phyloP scores from a whole-genome alignment of 2,888 invertebrate species.

The Eretmocerus hayati region DNA sequence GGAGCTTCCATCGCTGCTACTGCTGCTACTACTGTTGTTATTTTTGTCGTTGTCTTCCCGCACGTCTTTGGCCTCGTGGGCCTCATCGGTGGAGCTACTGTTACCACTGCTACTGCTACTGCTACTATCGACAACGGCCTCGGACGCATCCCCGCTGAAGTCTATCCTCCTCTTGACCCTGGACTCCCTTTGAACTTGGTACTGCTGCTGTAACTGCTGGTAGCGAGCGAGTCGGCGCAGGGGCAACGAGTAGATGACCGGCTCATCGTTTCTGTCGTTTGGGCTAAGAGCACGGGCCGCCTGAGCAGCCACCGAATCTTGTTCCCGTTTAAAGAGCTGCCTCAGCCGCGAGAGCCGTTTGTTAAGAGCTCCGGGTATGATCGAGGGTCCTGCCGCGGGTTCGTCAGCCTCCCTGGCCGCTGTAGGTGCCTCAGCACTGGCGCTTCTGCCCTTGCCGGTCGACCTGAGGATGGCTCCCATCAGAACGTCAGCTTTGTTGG shows the following conservation, averaged over 20 bases:
- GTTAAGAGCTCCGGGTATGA: constrained; percentile 28
- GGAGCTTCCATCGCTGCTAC: not conserved
- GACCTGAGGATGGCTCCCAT: constrained; percentile 52
- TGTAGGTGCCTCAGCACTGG: constrained; percentile 26
- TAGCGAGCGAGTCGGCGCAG: constrained; percentile 34
- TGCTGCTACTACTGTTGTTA: constrained; percentile 15
- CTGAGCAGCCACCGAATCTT: constrained; percentile 20
- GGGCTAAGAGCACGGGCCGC: not conserved
- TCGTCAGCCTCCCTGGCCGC: not conserved
- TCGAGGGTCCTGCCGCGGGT: not conserved
- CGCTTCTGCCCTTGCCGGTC: constrained; percentile 35
- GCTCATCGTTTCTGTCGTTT: not conserved
- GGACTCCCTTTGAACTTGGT: constrained; percentile 25
- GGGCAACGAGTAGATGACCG: not conserved
- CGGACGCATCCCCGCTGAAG: constrained; percentile 20
- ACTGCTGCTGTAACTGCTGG: constrained; percentile 8
- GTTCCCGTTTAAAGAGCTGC: constrained; percentile 39
- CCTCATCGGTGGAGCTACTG: constrained; percentile 35
- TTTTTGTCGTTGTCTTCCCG: not conserved
- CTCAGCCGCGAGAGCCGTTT: constrained; percentile 36
- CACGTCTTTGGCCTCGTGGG: not conserved
- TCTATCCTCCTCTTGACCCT: constrained; percentile 30
- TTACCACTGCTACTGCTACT: constrained; percentile 30
- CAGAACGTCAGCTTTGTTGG: constrained; percentile 51
- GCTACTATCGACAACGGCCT: constrained; percentile 28